These are phyloP conservation scores for Phrynocephalus vlangalii DNA, from an alignment of 2,797 vertebrate genomes.

Conservation along the genomic window DNA sequence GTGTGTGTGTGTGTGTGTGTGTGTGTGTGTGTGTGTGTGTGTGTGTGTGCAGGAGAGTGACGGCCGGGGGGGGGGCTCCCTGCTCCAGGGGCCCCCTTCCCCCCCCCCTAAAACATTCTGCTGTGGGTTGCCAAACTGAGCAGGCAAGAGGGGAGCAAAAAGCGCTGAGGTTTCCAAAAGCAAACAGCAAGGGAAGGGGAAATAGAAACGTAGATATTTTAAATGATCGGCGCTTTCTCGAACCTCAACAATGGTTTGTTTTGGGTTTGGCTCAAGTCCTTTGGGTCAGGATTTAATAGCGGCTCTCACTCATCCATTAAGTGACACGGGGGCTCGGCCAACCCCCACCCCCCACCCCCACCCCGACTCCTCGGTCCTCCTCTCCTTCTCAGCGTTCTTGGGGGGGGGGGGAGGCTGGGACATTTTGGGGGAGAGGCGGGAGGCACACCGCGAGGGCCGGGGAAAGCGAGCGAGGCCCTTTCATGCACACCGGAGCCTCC, in stretches of 20 bases:
- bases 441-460: slow-evolving; percentile 43
- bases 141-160: background rate
- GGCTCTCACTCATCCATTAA: slow-evolving; percentile 63
- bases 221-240: slow-evolving; percentile 68
- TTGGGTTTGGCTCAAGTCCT: slow-evolving; percentile 70
- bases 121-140: background rate
- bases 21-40: no score
- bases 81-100: no score
- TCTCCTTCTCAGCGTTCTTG: slow-evolving; percentile 59
- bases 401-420: slow-evolving; percentile 42
- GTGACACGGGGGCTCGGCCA: slow-evolving; percentile 53
- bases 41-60: no score
- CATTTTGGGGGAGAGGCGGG: slow-evolving; percentile 52
- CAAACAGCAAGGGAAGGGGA: background rate
- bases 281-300: slow-evolving; percentile 68
- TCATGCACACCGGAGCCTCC: slow-evolving; percentile 66
- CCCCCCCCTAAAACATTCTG: no score
- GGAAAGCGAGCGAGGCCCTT: slow-evolving; percentile 66
- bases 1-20: no score
- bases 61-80: no score
- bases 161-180: slow-evolving; percentile 48
- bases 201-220: slow-evolving; percentile 60
- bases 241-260: slow-evolving; percentile 65
- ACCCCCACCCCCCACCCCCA: background rate
- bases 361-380: background rate